Evolutionary conservation across 2,888 invertebrate species (phyloP), one percentile per base, ranked within the genome.

Genomic region (Drosophila stalkeri): DNA sequence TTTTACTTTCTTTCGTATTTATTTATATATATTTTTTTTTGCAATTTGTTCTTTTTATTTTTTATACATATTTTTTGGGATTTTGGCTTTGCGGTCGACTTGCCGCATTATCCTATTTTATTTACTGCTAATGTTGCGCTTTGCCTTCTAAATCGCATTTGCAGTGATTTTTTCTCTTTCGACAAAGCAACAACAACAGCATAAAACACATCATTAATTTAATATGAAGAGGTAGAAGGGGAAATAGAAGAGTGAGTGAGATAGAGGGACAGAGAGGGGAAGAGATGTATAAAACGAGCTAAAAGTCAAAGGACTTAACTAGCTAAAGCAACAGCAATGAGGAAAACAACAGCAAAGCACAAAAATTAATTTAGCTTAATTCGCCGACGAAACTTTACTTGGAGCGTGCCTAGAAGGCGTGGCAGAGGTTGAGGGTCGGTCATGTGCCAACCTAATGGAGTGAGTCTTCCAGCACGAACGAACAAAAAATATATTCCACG

Each of bases 311-410:
- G 80, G 80, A 86, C 83, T 83, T 83, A 89, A 83, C 83, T 65
- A 76, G 69, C 63, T 71, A 57, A 63, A 61, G 72, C 65, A 77
- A 67, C 68, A 69, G 20, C 23, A 35, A 39, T 37, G 55, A 39
- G 39, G 20, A 72, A 69, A 81, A 61, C 67, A 72, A 69, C 54
- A 64, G 78, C 84, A 77, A 80, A 83, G 90, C 80, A 81, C 86
- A 86, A 87, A 87, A 87, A 87, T 87, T 90, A 90, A 87, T 90
- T 87, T 89, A 89, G 89, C 90, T 87, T 87, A 87, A 89, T 90
- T 89, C 86, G 90, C 86, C 87, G 77, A 86, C 86, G 89, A 87
- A 84, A 81, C 71, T 64, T 66, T 49, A 46, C 47, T 62, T 55
- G 73, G 52, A 64, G 70, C 68, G 66, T 68, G 74, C 59, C 75